Evolutionary conservation across 2,113 vertebrate genomes (phyloP).

Genomic region (Caretta caretta): DNA sequence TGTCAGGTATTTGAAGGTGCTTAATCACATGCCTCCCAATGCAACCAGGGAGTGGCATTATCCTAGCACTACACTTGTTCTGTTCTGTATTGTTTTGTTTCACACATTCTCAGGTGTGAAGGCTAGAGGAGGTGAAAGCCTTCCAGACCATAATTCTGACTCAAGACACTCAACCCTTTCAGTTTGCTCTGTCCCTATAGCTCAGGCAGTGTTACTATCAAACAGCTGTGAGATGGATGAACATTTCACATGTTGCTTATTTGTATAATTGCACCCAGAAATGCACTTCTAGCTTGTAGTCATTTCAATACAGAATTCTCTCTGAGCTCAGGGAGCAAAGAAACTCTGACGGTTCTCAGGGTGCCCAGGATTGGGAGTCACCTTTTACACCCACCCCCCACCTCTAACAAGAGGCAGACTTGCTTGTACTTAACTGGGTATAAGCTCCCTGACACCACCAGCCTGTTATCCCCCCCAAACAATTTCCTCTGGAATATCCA

Average conservation of each 20-base stretch:
- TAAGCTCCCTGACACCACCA: too few relatives aligned
- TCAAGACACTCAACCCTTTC: rapidly evolving
- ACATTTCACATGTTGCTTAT: background rate
- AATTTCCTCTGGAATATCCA: too few relatives aligned
- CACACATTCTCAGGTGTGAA: background rate
- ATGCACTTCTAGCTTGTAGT: rapidly evolving
- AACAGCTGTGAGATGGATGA: background rate
- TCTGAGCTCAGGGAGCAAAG: constrained; percentile 24
- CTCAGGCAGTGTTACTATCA: rapidly evolving
- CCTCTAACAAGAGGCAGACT: too few relatives aligned
- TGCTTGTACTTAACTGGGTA: too few relatives aligned
- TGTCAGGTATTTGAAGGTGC: background rate
- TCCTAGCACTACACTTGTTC: rapidly evolving
- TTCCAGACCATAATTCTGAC: background rate
- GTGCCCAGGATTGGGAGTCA: too few relatives aligned
- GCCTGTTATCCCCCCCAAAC: too few relatives aligned
- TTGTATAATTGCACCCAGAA: background rate
- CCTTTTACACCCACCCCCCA: too few relatives aligned
- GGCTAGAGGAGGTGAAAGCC: background rate
- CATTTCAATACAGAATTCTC: rapidly evolving
- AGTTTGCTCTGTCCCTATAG: rapidly evolving
- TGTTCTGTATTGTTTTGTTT: rapidly evolving
- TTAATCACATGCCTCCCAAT: background rate
- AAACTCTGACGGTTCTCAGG: too few relatives aligned
- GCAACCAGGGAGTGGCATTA: background rate